Base-by-base conservation (phyloP, 2,113 vertebrate species). In the Rallus limicola region DNA sequence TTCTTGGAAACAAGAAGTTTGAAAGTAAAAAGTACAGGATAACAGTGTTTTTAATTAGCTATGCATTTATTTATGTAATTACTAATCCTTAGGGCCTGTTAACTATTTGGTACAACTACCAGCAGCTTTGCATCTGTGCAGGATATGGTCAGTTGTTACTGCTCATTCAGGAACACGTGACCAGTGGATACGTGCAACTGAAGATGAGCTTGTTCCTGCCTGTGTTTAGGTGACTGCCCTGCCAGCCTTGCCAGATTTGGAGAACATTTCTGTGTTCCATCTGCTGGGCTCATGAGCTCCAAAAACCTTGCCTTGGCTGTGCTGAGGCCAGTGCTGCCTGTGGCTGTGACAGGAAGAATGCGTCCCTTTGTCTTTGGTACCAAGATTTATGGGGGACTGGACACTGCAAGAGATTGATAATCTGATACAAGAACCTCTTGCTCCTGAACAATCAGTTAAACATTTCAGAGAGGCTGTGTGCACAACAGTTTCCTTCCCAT, bases 1-100 rank as follows among this genome's bases (percentile, higher is more conserved):
- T 95, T 85, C 62, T 87, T 77, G 69, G 64, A 53, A 89, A 34
- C 46, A 67, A 83, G 44, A 95, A 84, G 44, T 95, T 90, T 95
- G 64, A 44, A 90, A 74, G 69, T 74, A 86, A 95, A 75, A 95
- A 89, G 38, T 69, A 59, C 24, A 93, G 52, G 38, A 58, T 62
- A 85, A 29, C 21, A 31, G 76, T 48, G 38, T 20, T 60, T 88
- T 59, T 75, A 71, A 69, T 86, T 83, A 88, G 13, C 28, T 82
- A 9, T 65, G 8, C 64, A 58, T 82, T 82, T 87, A 78, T 77
- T 84, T 85, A 9, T 75, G 25, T 68, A 48, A 79, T 76, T 87
- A 71, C 52, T 71, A 67, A 50, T 89, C 21, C 40, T 82, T 69
- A 42, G 19, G 69, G 36, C 25, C 56, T 48, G 29, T 15, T 80